These are phyloP conservation scores for Eupleurogrammus muticus DNA, from an alignment of 2,797 vertebrate genomes.

Conservation along the genomic window DNA sequence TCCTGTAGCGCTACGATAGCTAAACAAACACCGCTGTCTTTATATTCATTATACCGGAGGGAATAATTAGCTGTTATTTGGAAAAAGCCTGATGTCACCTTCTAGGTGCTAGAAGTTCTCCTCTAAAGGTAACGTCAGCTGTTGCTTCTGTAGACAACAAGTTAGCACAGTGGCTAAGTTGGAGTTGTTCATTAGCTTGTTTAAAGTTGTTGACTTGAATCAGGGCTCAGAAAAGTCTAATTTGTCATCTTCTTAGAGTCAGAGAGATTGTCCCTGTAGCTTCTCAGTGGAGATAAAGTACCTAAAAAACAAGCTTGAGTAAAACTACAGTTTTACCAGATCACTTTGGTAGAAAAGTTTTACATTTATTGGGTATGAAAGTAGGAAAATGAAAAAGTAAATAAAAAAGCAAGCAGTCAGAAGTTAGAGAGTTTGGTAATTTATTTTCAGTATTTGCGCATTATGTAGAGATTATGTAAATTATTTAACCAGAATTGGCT, in stretches of 20 bases:
- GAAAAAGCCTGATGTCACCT: neutral
- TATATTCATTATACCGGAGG: neutral
- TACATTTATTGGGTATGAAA: too few species aligned
- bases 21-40: slow-evolving; percentile 10
- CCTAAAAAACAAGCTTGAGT: too few species aligned
- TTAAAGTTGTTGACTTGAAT: neutral
- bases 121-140: neutral
- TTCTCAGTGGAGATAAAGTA: too few species aligned
- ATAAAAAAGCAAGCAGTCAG: too few species aligned
- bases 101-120: neutral
- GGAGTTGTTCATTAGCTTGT: neutral
- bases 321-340: too few species aligned
- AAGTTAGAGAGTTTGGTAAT: too few species aligned
- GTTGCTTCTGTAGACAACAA: neutral
- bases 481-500: too few species aligned
- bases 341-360: too few species aligned
- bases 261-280: neutral
- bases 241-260: neutral
- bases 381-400: too few species aligned
- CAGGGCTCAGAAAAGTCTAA: neutral
- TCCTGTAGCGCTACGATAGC: slow-evolving; percentile 32
- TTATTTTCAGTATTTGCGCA: too few species aligned
- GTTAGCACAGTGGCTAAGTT: slow-evolving; percentile 4
- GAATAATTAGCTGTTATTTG: neutral
- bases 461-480: too few species aligned